Conservation (phyloP, 2,797 vertebrate species). For the Pangasius larnaudii region DNA sequence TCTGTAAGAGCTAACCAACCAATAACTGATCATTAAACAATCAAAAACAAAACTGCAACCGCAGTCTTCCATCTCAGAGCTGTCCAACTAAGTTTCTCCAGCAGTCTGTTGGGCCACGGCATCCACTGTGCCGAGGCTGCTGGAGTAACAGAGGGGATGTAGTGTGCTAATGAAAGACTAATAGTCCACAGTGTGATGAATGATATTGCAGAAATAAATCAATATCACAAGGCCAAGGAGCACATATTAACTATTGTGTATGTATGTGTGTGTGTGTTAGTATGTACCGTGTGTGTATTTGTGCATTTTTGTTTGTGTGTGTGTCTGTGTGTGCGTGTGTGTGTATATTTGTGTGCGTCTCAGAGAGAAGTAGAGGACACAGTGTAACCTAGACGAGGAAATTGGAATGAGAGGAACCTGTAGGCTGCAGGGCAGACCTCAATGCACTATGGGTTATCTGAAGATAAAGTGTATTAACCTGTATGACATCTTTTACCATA, state of each 20-base stretch:
- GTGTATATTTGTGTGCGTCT: conserved; percentile 15
- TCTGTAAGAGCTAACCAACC: conserved; percentile 28
- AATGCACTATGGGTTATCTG: conserved; percentile 41
- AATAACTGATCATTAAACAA: conserved; percentile 53
- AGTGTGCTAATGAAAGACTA: conserved; percentile 55
- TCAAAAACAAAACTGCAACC: conserved; percentile 46
- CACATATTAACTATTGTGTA: conserved; percentile 38
- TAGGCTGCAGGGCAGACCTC: conserved; percentile 33
- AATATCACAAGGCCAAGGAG: conserved; percentile 43
- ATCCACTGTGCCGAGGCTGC: conserved; percentile 26
- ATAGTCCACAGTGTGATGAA: conserved; percentile 49
- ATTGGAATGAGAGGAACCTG: conserved; percentile 37
- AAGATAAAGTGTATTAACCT: conserved; percentile 47
- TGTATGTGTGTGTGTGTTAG: conserved; percentile 24
- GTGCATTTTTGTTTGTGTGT: too few species aligned
- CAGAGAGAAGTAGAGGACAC: conserved; percentile 24
- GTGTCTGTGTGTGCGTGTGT: conserved; percentile 16
- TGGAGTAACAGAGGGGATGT: conserved; percentile 41
- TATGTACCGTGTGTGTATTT: conserved; percentile 14
- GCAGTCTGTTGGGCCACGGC: conserved; percentile 28
- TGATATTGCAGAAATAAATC: conserved; percentile 50
- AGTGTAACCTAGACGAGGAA: conserved; percentile 21
- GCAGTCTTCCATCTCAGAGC: conserved; percentile 35
- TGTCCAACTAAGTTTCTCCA: conserved; percentile 43
- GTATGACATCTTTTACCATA: conserved; percentile 39